Percentiles rank a stretch among this genome's conserved stretches.
Conservation (phyloP, 2,113 vertebrate species). For the Pomatorhinus ruficollis region DNA sequence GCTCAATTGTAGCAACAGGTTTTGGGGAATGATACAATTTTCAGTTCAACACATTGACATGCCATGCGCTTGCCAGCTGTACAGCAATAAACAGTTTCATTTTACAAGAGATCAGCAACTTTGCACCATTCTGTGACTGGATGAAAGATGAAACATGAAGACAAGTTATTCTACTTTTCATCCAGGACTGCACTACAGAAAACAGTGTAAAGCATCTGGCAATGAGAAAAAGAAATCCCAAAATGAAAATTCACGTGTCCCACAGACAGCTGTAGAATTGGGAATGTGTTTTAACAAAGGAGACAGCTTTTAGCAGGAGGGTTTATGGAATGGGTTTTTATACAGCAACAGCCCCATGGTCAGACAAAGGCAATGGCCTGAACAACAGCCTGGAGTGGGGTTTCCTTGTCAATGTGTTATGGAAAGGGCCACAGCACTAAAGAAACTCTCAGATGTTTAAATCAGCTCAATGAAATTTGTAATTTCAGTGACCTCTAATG, state of each 20-base stretch:
- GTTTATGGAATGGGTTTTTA: background rate
- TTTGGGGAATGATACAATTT: background rate
- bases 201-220: background rate
- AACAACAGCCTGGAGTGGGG: background rate
- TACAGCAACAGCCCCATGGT: fast-evolving
- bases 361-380: background rate
- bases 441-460: background rate
- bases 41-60: background rate
- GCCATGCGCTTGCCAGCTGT: background rate
- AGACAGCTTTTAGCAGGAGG: background rate
- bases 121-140: background rate
- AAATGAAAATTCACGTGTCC: background rate
- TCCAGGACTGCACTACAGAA: background rate
- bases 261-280: background rate
- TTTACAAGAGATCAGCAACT: background rate
- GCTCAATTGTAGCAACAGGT: background rate
- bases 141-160: background rate
- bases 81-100: background rate
- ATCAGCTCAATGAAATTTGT: background rate
- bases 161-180: background rate
- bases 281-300: background rate
- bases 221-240: background rate
- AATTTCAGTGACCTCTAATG: background rate
- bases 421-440: background rate
- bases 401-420: background rate